Evolutionary conservation across 2,888 invertebrate species (phyloP), one percentile per base, ranked within the genome.

Genomic region (Meloe dianella): DNA sequence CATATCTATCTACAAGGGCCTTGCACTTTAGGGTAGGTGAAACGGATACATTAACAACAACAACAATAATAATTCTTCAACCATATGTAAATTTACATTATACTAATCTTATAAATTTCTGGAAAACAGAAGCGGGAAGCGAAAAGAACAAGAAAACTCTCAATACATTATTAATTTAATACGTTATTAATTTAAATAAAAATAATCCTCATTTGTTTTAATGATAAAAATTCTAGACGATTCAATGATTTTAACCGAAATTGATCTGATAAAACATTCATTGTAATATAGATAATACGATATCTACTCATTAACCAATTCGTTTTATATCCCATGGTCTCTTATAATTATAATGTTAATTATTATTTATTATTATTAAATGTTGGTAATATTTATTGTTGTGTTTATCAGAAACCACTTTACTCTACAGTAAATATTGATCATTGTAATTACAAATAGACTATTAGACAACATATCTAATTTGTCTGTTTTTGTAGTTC

Each of bases 1-100:
- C 70, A 72, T 74, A 76, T 76, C 75, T 73, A 74, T 74, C 72
- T 72, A 73, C 75, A 73, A 74, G 75, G 75, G 74, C 73, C 73
- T 63, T 67, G 64, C 56, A 65, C 54, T 67, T 63, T n/a, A 60
- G 67, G 67, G 67, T 67, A 66, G 66, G 59, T 59, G 62, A 66
- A 29, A n/a, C 65, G 60, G 47, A 47, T 62, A 35, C 51, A 24
- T 47, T 30, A 63, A 56, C 57, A 32, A 57, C 38, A 57, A 51
- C 27, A 47, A 47, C 8, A 20, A 47, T 1, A 47, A 47, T 20
- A 47, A 47, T 9, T 20, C 51, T 51, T 61, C 10, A n/a, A 47
- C 24, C 20, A 47, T 47, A 47, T 47, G 47, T 47, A 47, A 47
- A 47, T 47, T 47, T 47, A 20, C 47, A 20, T 20, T 38, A n/a